Base-by-base conservation (phyloP, 2,888 invertebrate species). In the Drosophila diplacantha region DNA sequence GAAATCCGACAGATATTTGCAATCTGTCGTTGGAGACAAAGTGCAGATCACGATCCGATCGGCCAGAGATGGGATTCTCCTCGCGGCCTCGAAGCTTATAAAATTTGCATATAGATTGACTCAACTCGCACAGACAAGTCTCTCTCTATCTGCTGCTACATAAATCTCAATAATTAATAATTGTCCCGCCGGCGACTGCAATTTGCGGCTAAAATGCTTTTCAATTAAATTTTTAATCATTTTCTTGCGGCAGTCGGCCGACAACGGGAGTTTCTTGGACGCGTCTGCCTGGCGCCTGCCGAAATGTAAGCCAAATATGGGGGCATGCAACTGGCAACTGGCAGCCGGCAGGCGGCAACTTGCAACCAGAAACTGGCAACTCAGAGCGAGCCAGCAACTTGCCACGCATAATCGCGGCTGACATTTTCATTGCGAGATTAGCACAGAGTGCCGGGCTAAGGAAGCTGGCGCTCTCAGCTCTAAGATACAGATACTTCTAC, bases 381-480 rank as follows among this genome's bases (percentile, higher is more conserved):
- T 32, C n/a, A 31, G 14, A 31, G 44, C 44, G 11, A 29, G 41
- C 41, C 41, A 41, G 44, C 34, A 41, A 24, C 35, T 46, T 50
- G 55, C 41, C 39, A 67, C 71, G 71, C 80, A 76, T 72, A 76
- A 76, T 79, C 72, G 55, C 53, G 58, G 78, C 72, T 81, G 81
- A 78, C 78, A 73, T 81, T 81, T 78, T 74, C 78, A 77, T 78
- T 55, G 72, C 71, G 52, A 77, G 81, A 79, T 81, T 79, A 78
- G 78, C 75, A 75, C 75, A 70, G 72, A 81, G 78, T 78, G 81
- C 74, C 73, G 46, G 64, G 67, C 72, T 22, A 61, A 61, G 50
- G 60, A 61, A 61, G 59, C 60, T 37, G 24, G 41, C 39, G 56
- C 43, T 31, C 53, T 18, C 53, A 60, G 53, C 43, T 26, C 53